These are phyloP conservation scores for Oryzias sinensis DNA, from an alignment of 2,797 vertebrate species.

Conservation along the genomic window DNA sequence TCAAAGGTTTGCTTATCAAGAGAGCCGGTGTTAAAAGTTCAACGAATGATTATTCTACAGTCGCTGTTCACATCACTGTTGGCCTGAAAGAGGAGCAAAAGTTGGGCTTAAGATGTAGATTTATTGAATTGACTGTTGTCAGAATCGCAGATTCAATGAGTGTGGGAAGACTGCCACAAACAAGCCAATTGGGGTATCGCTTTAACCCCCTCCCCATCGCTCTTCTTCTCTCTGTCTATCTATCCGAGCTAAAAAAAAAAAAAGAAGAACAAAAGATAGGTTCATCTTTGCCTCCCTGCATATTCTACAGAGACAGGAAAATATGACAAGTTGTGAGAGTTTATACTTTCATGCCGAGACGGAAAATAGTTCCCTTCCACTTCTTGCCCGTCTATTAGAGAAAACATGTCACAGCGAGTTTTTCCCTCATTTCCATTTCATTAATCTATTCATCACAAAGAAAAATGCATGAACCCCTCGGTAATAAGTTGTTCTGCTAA, in stretches of 20 bases:
- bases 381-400: slow-evolving; percentile 38
- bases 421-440: slow-evolving; percentile 62
- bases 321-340: slow-evolving; percentile 23
- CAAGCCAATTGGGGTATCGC: slow-evolving; percentile 20
- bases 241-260: not conserved
- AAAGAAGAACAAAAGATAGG: slow-evolving; percentile 12
- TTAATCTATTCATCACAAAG: slow-evolving; percentile 68
- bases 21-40: slow-evolving; percentile 71
- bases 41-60: slow-evolving; percentile 78
- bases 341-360: slow-evolving; percentile 31
- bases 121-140: slow-evolving; percentile 73
- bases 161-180: slow-evolving; percentile 22
- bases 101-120: slow-evolving; percentile 62
- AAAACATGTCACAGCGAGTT: slow-evolving; percentile 46
- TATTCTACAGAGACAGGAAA: slow-evolving; percentile 29
- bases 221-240: not conserved
- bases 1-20: slow-evolving; percentile 78
- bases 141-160: slow-evolving; percentile 40
- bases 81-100: slow-evolving; percentile 70
- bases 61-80: slow-evolving; percentile 73
- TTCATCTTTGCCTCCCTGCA: slow-evolving; percentile 11
- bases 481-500: slow-evolving; percentile 56
- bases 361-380: slow-evolving; percentile 43
- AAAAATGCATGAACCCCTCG: slow-evolving; percentile 61
- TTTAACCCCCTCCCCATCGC: slow-evolving; percentile 6